Evolutionary conservation across 2,797 vertebrate species (phyloP), one percentile per base, ranked within the genome.

Genomic region (Cyclura pinguis): DNA sequence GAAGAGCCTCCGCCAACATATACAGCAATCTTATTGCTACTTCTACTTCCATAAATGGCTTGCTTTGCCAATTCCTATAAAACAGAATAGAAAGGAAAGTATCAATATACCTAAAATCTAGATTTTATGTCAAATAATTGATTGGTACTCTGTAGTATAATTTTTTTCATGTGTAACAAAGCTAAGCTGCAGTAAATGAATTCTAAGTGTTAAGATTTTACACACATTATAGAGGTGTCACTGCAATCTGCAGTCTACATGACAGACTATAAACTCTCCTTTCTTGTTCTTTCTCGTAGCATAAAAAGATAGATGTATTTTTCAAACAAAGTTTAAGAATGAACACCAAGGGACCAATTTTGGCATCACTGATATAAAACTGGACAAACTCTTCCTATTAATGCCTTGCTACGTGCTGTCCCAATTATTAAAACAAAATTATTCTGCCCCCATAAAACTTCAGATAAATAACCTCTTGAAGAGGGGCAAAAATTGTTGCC

Each of bases 1-100:
- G 99, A 95, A 99, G 98, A 20, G 99, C 99, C 95, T 99, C 99
- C 3, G 99, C 99, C 94, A 99, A 96, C 99, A 99, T 99, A 96
- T 99, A 99, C 50, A 99, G 97, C 95, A 99, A 96, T 89, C 99
- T 95, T 96, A 99, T 97, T 80, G 99, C 98, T 87, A 99, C 98
- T 97, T 99, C 99, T 93, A 99, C 98, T 96, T 99, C 99, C 98
- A 99, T 99, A 97, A 99, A 99, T 3, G 96, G 91, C 0, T 98
- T 96, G 0, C 97, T 97, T 97, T 98, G 99, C 98, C 99, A 99
- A 80, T 95, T 98, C 96, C 99, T 99, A 92, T 12, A 85, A 93
- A 64, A 50, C 35, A 90, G 0, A 92, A 1, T 24, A 84, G 4
- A 74, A 73, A 73, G 78, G 24, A 84, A 10, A 35, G 6, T 0